Percentiles rank a stretch among this genome's conserved stretches.
Conservation (phyloP, 2,113 vertebrate species). For the Scatophagus argus region DNA sequence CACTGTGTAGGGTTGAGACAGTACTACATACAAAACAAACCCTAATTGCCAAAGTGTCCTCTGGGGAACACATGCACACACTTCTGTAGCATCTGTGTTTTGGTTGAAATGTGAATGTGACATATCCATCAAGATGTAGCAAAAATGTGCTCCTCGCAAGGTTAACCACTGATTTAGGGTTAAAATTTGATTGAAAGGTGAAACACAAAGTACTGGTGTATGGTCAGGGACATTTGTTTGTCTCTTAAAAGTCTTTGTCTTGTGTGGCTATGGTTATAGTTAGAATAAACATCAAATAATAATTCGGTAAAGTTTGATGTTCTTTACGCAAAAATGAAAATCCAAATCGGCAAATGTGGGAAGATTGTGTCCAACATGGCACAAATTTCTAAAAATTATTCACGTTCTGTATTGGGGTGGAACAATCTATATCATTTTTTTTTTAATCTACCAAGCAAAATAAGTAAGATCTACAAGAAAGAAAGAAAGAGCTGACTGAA, state of each 20-base stretch:
- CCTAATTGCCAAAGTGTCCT: conserved; percentile 37
- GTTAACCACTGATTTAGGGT: not conserved
- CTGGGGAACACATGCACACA: conserved; percentile 28
- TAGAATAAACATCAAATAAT: not conserved
- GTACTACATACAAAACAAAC: conserved; percentile 35
- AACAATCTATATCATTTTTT: too few relatives aligned
- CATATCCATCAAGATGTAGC: not conserved
- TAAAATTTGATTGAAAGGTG: not conserved
- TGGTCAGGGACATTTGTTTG: not conserved
- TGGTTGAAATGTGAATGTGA: not conserved
- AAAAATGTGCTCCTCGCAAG: not conserved
- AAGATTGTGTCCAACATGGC: not conserved
- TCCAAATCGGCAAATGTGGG: too few relatives aligned
- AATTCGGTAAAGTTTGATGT: not conserved
- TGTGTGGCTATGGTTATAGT: not conserved
- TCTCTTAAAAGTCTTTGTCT: not conserved
- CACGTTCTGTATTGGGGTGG: too few relatives aligned
- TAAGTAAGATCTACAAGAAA: conserved; percentile 1
- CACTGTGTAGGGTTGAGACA: conserved; percentile 12
- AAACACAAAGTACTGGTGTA: not conserved
- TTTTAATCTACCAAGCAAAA: too few relatives aligned
- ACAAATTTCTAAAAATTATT: too few relatives aligned
- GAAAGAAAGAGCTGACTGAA: not conserved
- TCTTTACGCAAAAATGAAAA: not conserved
- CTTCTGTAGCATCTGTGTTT: not conserved